Evolutionary conservation across 2,888 invertebrate species (phyloP), one percentile per base, ranked within the genome.

Genomic region (Orgyia antiqua): DNA sequence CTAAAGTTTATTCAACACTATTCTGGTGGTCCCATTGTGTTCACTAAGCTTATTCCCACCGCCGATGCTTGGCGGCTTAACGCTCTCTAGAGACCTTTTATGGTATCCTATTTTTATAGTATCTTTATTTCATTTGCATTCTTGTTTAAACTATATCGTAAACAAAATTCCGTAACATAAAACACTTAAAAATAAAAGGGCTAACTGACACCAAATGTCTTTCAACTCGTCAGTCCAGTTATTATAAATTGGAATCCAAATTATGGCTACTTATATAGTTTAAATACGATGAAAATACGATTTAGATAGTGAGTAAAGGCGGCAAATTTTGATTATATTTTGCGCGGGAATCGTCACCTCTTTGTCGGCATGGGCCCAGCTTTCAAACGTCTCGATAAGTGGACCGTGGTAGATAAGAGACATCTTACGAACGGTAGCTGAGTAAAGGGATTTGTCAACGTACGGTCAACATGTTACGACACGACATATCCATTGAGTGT

Each of bases 11-110:
- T 78, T 69, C 74, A 64, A 66, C 62, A 66, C 77, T 66, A 72
- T 76, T 78, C 66, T 71, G 84, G 84, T 84, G 84, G 84, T 86
- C 84, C 83, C 69, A 80, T 86, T 84, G 83, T 84, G 57, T 71
- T 66, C 48, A 33, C 56, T 70, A 71, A 73, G 70, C 53, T 71
- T 64, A 62, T 60, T 57, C 65, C 51, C 56, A 54, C 62, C 24
- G 68, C 46, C 46, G 61, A 37, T 47, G 52, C 47, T 13, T 11
- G 51, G 44, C 55, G 57, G 73, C 75, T 73, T 64, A 73, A 58
- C 56, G 64, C 46, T 58, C 67, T 68, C 15, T 15, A 63, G 62
- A 60, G 62, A 52, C 67, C 68, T 69, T 78, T 79, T 78, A 76
- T 72, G 70, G 66, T 10, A 23, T 23, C 23, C 57, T 38, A 51